Base-by-base conservation (phyloP, 2,797 vertebrate species). In the Cirrhinus mrigala region DNA sequence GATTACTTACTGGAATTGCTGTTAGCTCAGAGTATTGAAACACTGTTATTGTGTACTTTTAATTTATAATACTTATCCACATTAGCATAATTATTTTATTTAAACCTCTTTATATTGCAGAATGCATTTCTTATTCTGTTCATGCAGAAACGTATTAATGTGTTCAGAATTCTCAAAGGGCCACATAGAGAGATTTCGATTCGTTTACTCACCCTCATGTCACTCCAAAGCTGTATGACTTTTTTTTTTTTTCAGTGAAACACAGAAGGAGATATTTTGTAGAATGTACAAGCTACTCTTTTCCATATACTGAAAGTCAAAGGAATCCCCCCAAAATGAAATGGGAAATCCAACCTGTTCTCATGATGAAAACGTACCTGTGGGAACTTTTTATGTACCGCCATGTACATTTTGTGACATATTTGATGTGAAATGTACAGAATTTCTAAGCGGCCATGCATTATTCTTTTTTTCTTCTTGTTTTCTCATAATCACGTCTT, bases 61-160 rank as follows among this genome's bases (percentile, higher is more conserved):
- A 50, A 74, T 74, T 33, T 82, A 74, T 62, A 73, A 74, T 3
- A 46, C n/a, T 46, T 62, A 24, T 64, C 12, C 20, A 50, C 44
- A 64, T 82, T 82, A 37, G 81, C 81, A 82, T 52, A 62, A 74
- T 62, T 11, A 24, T 71, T 71, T 74, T 74, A 48, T 82, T 20
- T 48, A 16, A 62, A 40, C 27, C 56, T 73, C 66, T 73, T 73
- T 48, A 58, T 60, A 46, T 52, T 40, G 16, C 33, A 18, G 40
- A 74, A 37, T 64, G 20, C 3, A 75, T 75, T 81, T 24, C 48
- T 70, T 7, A 56, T 70, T 68, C 62, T 40, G 62, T 52, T 80
- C 46, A 9, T 69, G 64, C 22, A 70, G 22, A 44, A 70, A 70
- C 3, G 6, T n/a, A 81, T 69, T 27, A 29, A 29, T 81, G 50